Evolutionary conservation across 2,888 invertebrate species (phyloP).

Genomic region (Drosophila peninsularis): DNA sequence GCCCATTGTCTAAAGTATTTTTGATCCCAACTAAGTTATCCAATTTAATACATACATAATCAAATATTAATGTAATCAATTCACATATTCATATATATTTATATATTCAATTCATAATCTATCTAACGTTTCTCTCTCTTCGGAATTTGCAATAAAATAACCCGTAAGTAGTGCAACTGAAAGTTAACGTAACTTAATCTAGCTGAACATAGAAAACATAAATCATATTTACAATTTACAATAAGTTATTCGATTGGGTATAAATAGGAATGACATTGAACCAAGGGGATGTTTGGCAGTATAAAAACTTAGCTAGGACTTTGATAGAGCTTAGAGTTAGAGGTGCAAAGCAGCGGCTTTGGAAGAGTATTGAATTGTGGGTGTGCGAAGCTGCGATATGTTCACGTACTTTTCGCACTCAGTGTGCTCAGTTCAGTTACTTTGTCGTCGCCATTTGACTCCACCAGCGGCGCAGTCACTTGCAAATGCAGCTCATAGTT

Average conservation of each 20-base stretch:
- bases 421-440: slow-evolving; percentile 60
- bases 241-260: slow-evolving; percentile 31
- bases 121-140: background rate
- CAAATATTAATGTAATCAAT: background rate
- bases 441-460: slow-evolving; percentile 42
- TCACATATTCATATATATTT: background rate
- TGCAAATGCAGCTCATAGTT: slow-evolving; percentile 80
- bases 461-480: slow-evolving; percentile 78
- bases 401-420: slow-evolving; percentile 40
- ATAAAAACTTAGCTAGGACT: background rate
- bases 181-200: slow-evolving; percentile 16
- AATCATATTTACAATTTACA: slow-evolving; percentile 44
- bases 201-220: slow-evolving; percentile 24
- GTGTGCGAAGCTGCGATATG: slow-evolving; percentile 4
- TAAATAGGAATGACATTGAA: slow-evolving; percentile 30
- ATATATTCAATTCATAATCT: background rate
- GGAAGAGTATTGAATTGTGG: background rate
- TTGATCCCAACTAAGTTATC: background rate
- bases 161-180: background rate
- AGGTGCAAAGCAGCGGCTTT: background rate
- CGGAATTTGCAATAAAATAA: background rate
- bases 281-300: background rate
- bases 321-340: background rate
- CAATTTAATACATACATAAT: background rate
- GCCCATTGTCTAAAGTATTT: slow-evolving; percentile 7